Conservation (phyloP, 1,140 invertebrate species). For the Bombus sibiricus region DNA sequence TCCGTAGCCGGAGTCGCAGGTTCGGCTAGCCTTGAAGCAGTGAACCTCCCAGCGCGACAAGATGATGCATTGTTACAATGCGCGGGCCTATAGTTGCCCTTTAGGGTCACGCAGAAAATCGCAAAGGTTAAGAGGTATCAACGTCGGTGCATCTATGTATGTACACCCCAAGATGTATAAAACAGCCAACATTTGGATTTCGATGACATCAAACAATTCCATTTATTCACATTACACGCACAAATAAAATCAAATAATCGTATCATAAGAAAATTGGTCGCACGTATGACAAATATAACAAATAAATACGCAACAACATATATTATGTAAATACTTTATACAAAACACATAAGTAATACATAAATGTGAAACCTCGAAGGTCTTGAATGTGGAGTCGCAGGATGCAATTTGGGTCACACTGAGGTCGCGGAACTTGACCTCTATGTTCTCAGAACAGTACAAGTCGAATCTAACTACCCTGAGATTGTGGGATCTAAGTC, state of each 20-base stretch:
- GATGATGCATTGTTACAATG: constrained; percentile 73
- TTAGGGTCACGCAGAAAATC: constrained; percentile 68
- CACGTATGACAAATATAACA: background rate
- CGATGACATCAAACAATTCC: background rate
- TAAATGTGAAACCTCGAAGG: background rate
- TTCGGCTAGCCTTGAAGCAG: constrained; percentile 66
- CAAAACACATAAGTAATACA: background rate
- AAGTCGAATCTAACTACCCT: background rate
- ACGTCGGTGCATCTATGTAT: constrained; percentile 44
- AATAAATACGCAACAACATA: no score
- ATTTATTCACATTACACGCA: background rate
- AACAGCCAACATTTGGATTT: background rate
- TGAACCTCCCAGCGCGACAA: constrained; percentile 74
- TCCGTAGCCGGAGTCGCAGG: constrained; percentile 65
- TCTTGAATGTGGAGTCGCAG: background rate
- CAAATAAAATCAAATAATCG: background rate
- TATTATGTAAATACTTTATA: background rate
- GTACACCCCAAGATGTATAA: background rate
- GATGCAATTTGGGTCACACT: background rate
- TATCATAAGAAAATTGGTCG: background rate
- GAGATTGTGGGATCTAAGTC: background rate
- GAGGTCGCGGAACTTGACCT: background rate
- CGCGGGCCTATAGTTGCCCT: constrained; percentile 53
- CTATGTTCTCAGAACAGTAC: background rate
- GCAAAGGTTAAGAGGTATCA: constrained; percentile 65